phyloP scores from a whole-genome alignment of 1,140 invertebrate genomes.

The Lethrus apterus region DNA sequence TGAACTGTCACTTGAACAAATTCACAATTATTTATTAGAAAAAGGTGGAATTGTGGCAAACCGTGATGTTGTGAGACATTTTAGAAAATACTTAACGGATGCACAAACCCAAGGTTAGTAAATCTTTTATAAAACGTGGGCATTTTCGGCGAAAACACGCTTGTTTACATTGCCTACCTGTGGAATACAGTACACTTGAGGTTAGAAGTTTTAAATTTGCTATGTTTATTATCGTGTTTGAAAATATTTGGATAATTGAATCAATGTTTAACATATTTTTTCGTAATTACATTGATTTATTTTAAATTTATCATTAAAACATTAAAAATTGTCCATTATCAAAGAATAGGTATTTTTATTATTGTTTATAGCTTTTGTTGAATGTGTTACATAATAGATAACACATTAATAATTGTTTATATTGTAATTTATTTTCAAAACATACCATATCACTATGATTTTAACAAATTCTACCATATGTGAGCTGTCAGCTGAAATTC shows the following conservation, averaged over 20 bases:
- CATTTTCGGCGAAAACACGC: not conserved
- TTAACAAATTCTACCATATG: no score
- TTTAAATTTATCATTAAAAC: no score
- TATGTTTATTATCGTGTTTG: not conserved
- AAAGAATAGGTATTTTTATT: no score
- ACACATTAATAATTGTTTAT: no score
- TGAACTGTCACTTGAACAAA: constrained; percentile 73
- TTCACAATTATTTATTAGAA: constrained; percentile 72
- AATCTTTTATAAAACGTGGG: no score
- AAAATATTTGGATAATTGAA: not conserved
- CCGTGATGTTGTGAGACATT: constrained; percentile 80
- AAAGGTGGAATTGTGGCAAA: constrained; percentile 81
- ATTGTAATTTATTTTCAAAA: no score
- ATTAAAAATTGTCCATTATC: no score
- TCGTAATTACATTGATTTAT: no score
- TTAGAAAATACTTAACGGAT: constrained; percentile 76
- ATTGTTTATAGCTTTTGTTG: no score
- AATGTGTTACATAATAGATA: no score
- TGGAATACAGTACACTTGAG: constrained; percentile 7
- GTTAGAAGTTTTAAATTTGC: constrained; percentile 10
- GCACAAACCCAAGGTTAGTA: constrained; percentile 65
- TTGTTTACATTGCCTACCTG: constrained; percentile 31
- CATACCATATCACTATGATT: no score
- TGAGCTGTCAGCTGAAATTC: no score
- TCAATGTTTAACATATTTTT: not conserved